Evolutionary conservation across 2,113 vertebrate species (phyloP).

Genomic region (Mobula hypostoma): DNA sequence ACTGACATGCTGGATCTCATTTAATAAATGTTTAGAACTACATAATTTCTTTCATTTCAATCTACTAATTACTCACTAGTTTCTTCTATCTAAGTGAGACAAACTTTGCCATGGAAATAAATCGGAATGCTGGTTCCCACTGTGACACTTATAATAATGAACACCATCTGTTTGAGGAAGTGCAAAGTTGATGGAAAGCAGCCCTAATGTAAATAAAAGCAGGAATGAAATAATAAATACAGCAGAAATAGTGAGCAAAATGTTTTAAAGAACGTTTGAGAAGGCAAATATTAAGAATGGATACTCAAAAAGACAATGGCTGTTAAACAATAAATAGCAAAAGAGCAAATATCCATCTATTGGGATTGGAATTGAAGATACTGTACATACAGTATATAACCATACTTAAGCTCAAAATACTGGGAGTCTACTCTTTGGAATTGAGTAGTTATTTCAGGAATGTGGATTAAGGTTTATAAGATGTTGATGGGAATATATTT

Average conservation of each 20-base stretch:
- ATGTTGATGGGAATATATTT: not conserved
- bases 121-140: not conserved
- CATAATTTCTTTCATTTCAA: not conserved
- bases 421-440: not conserved
- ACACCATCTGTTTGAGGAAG: not conserved
- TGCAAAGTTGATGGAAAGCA: not conserved
- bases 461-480: no score
- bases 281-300: no score
- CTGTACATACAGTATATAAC: no score
- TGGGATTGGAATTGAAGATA: no score
- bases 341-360: no score
- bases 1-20: not conserved
- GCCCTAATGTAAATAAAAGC: not conserved
- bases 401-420: not conserved
- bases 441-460: no score
- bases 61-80: not conserved
- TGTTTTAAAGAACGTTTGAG: not conserved
- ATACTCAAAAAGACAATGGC: no score
- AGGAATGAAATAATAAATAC: not conserved
- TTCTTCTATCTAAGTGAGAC: not conserved
- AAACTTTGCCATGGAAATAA: not conserved
- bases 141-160: not conserved
- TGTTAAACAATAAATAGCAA: no score
- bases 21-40: not conserved
- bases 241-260: not conserved